Conservation (phyloP, 2,888 invertebrate species). For the Calephelis perditalis region DNA sequence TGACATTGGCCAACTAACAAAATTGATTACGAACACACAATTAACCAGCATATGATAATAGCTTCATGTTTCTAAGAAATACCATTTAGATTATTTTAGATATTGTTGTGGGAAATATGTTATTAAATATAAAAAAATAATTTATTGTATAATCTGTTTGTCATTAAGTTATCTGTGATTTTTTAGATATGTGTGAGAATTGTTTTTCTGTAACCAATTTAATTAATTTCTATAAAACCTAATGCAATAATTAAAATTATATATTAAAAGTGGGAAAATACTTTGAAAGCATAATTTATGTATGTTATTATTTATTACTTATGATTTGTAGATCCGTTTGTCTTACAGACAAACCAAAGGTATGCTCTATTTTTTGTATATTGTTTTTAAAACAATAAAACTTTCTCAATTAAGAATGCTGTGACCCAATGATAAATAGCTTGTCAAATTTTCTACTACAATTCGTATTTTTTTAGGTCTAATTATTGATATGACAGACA, state of each 20-base stretch:
- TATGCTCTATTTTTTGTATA: no score
- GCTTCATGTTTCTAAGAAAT: slow-evolving; percentile 25
- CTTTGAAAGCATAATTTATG: background rate
- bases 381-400: no score
- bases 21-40: background rate
- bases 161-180: slow-evolving; percentile 15
- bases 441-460: background rate
- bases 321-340: no score
- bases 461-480: background rate
- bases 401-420: no score
- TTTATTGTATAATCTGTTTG: slow-evolving; percentile 25
- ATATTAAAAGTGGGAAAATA: background rate
- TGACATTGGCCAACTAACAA: slow-evolving; percentile 17
- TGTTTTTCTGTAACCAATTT: background rate
- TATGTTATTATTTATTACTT: no score
- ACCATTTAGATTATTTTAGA: slow-evolving; percentile 23
- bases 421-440: background rate
- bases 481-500: background rate
- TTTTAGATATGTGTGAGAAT: background rate
- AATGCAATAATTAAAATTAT: slow-evolving; percentile 1
- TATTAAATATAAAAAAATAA: background rate
- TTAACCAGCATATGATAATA: slow-evolving; percentile 18
- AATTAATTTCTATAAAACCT: background rate
- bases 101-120: background rate
- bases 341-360: no score